Evolutionary conservation across 2,797 vertebrate species (phyloP), one percentile per base, ranked within the genome.

Genomic region (Heterohyrax brucei): DNA sequence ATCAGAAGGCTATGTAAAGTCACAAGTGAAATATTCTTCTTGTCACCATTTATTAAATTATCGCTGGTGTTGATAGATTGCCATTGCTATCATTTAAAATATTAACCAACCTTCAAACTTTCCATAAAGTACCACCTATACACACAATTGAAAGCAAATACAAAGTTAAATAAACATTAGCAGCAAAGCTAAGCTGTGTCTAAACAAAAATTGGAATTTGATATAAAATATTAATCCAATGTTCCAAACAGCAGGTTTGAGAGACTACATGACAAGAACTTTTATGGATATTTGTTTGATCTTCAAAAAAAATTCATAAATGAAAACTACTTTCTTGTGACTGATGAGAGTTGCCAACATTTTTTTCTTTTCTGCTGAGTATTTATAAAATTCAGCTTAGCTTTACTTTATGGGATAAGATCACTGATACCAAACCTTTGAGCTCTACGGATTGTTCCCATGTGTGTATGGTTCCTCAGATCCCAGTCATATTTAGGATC

Each of bases 191-290:
- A 88, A 94, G n/a, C 79, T 91, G 10, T 22, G 77, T 85, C 46
- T 87, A 94, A 96, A 87, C 48, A 87, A 88, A 91, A 93, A 77
- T 79, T 50, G 48, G 46, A 93, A 89, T 77, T 2, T 50, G 19
- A 83, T 56, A 80, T 64, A 94, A 89, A 95, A 84, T 95, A 89
- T 84, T 77, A 73, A 91, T 73, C 77, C n/a, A 75, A n/a, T 83
- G 28, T 88, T 81, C 5, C 16, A 68, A 89, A 89, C 28, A 88
- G n/a, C 10, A 94, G 56, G 4, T 92, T 76, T 77, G 48, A 61
- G 48, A 96, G 12, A 19, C 8, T 62, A 77, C 1, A 33, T 68
- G 4, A 68, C 22, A 91, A 48, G 7, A 94, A 86, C 26, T 53
- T 79, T 50, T 33, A n/a, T 5, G 39, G 61, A 44, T 24, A 76